Conservation (phyloP, 2,888 invertebrate species). For the Nasonovia ribisnigri region DNA sequence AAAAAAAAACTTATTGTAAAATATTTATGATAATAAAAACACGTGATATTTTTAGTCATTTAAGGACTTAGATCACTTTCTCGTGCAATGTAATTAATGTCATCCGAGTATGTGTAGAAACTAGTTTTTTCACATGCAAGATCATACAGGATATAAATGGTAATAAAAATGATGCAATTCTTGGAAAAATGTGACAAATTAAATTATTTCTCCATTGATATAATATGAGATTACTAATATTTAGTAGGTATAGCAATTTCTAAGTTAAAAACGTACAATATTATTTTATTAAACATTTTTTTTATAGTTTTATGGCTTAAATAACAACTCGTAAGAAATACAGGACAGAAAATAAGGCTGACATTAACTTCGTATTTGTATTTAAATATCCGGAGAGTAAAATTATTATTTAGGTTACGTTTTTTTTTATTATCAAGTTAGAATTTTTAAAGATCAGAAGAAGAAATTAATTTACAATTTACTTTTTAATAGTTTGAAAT, state of each 20-base stretch:
- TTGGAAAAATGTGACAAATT: background rate
- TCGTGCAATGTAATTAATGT: slow-evolving; percentile 9
- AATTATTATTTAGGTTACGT: background rate
- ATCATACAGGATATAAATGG: background rate
- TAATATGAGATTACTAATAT: background rate
- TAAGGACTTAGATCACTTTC: slow-evolving; percentile 28
- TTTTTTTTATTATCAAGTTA: too few species aligned
- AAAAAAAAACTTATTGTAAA: background rate
- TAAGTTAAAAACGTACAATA: background rate
- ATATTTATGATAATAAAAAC: background rate
- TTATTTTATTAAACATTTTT: background rate
- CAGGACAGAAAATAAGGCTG: background rate
- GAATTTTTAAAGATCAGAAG: background rate
- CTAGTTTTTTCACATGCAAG: slow-evolving; percentile 1
- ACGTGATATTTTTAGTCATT: background rate
- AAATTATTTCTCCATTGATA: background rate
- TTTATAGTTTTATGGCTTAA: background rate
- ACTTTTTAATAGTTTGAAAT: background rate
- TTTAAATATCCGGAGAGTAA: background rate
- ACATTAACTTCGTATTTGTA: background rate
- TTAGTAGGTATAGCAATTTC: background rate
- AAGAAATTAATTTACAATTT: background rate
- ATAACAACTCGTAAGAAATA: background rate
- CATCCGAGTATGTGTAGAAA: background rate
- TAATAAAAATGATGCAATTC: background rate